Conservation (phyloP, 1,140 invertebrate species). For the Battus philenor region DNA sequence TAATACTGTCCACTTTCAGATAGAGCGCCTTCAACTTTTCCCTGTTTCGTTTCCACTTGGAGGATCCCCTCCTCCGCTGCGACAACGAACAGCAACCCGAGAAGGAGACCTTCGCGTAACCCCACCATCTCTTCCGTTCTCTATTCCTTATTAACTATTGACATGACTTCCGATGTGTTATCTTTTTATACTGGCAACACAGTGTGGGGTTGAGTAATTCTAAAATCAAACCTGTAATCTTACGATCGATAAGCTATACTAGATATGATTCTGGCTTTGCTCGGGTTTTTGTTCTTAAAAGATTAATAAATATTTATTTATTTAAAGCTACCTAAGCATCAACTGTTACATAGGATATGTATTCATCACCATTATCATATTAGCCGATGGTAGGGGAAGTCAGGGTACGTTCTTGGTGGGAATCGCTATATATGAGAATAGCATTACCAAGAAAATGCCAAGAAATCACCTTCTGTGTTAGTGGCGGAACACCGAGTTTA, state of each 20-base stretch:
- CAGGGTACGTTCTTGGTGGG: too few relatives aligned
- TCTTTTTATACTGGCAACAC: background rate
- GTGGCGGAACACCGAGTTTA: too few relatives aligned
- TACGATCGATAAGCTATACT: background rate
- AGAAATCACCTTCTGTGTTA: too few relatives aligned
- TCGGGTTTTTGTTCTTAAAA: too few relatives aligned
- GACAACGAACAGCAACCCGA: conserved; percentile 27
- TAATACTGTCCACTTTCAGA: conserved; percentile 41
- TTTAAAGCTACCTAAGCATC: too few relatives aligned
- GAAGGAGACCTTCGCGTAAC: conserved; percentile 18
- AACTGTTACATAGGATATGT: too few relatives aligned
- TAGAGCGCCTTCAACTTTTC: conserved; percentile 52
- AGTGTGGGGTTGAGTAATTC: background rate
- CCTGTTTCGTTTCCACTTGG: conserved; percentile 48
- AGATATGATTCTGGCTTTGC: too few relatives aligned
- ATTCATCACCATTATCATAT: too few relatives aligned
- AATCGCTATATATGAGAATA: too few relatives aligned
- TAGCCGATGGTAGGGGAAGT: too few relatives aligned
- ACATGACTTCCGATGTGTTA: background rate
- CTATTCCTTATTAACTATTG: background rate
- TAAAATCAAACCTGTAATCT: background rate
- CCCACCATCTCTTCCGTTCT: conserved; percentile 18
- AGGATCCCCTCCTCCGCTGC: conserved; percentile 29
- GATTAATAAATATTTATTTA: too few relatives aligned
- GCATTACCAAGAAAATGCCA: too few relatives aligned